Percentiles rank a stretch among this genome's conserved stretches.
Evolutionary conservation across 2,888 invertebrate genomes (phyloP).

Genomic region (Trichopria drosophilae): DNA sequence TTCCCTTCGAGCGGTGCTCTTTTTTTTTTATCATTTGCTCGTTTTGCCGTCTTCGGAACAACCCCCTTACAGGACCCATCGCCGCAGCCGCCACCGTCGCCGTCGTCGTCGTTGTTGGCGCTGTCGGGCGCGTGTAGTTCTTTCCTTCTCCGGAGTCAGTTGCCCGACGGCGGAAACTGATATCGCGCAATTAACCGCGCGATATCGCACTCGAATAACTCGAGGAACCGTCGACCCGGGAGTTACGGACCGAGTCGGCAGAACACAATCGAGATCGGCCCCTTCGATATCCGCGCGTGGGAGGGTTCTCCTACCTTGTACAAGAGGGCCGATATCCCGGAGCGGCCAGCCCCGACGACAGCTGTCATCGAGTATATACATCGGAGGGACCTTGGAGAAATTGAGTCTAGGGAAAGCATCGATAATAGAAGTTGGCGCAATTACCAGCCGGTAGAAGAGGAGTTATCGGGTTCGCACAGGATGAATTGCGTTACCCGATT

Average conservation of each 20-base stretch:
- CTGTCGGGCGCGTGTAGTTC: background rate
- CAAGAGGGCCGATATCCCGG: too few relatives aligned
- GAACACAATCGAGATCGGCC: constrained; percentile 24
- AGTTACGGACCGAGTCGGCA: constrained; percentile 13
- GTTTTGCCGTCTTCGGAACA: background rate
- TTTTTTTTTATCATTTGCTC: background rate
- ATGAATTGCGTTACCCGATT: too few relatives aligned
- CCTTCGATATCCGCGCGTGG: constrained; percentile 12
- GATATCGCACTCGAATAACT: background rate
- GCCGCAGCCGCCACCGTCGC: background rate
- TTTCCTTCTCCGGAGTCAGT: background rate
- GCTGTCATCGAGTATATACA: too few relatives aligned
- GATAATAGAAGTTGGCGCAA: too few relatives aligned
- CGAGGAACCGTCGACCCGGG: too few relatives aligned
- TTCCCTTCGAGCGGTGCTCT: background rate
- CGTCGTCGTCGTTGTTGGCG: constrained; percentile 1
- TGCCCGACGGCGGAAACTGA: constrained; percentile 6
- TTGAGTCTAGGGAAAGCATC: too few relatives aligned
- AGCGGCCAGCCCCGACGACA: too few relatives aligned
- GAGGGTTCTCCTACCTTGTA: too few relatives aligned
- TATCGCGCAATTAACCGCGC: constrained; percentile 25
- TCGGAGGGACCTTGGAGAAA: too few relatives aligned
- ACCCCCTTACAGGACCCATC: background rate
- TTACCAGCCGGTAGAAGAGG: too few relatives aligned
- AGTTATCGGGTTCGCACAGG: too few relatives aligned